A percentile compares a stretch with the other conserved stretches of the same genome.
Conservation (phyloP, 2,113 vertebrate genomes). For the Chamaea fasciata region DNA sequence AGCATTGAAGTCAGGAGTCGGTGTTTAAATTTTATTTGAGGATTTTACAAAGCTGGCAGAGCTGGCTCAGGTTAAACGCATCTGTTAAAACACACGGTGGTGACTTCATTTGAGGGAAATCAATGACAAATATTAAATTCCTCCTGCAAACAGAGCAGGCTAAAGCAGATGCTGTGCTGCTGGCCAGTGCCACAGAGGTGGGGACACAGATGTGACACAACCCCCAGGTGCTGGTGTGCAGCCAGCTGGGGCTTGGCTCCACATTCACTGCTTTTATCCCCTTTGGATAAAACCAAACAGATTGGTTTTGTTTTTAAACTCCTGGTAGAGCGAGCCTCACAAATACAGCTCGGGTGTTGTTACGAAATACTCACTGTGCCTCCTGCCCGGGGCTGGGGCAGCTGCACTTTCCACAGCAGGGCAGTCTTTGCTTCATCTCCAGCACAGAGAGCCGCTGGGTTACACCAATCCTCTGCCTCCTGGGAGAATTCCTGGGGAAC, state of each 20-base stretch:
- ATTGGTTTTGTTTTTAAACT: not conserved
- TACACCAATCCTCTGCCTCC: not conserved
- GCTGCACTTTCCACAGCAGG: not conserved
- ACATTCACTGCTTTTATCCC: not conserved
- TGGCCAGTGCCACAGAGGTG: not conserved
- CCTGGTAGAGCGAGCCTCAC: not conserved
- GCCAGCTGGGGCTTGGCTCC: not conserved
- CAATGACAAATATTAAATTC: not conserved
- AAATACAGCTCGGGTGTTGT: not conserved
- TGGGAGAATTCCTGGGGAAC: not conserved
- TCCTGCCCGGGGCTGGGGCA: not conserved
- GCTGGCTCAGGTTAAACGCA: not conserved
- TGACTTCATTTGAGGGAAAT: not conserved
- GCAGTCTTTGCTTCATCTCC: not conserved
- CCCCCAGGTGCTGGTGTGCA: not conserved
- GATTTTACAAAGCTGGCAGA: not conserved
- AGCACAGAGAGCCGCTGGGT: not conserved
- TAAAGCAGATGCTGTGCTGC: not conserved
- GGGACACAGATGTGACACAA: not conserved
- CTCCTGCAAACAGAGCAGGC: not conserved
- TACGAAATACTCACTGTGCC: rapidly evolving
- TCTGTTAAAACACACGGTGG: not conserved
- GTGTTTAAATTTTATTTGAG: not conserved
- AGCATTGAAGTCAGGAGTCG: rapidly evolving
- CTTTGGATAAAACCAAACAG: not conserved